Evolutionary conservation across 2,888 invertebrate genomes (phyloP).

Genomic region (Cacoxenus indagator): DNA sequence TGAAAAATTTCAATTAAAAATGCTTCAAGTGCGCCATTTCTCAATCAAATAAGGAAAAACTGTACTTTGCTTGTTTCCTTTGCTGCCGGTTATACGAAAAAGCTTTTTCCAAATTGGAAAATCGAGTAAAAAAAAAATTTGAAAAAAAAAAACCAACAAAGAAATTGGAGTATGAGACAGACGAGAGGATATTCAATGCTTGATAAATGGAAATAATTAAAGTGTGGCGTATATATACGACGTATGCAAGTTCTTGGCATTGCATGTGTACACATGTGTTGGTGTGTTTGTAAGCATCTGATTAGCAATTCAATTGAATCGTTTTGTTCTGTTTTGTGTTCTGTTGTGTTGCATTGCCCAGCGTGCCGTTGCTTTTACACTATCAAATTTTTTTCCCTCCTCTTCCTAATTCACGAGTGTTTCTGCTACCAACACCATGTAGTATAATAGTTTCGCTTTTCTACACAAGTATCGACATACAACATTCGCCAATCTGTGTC

Average conservation of each 20-base stretch:
- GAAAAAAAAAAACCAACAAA: neutral
- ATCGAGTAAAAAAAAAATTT: neutral
- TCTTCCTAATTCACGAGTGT: no score
- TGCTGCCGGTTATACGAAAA: neutral
- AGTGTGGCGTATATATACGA: neutral
- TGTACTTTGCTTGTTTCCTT: neutral
- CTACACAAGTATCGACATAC: no score
- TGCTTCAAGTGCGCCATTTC: neutral
- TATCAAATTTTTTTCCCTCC: no score
- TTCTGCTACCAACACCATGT: no score
- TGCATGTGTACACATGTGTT: neutral
- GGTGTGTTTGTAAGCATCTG: slow-evolving; percentile 30
- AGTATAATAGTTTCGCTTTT: no score
- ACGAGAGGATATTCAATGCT: neutral
- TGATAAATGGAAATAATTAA: slow-evolving; percentile 8
- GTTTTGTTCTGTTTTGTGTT: neutral
- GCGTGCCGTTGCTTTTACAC: no score
- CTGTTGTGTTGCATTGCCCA: neutral
- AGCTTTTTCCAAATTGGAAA: neutral
- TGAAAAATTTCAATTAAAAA: slow-evolving; percentile 5
- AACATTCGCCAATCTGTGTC: no score
- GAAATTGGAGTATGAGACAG: neutral
- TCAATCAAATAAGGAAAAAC: slow-evolving; percentile 5
- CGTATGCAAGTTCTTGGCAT: neutral
- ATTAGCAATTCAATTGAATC: slow-evolving; percentile 48